These are phyloP conservation scores for Larimichthys polyactis DNA, from an alignment of 2,113 vertebrate species.

Conservation along the genomic window DNA sequence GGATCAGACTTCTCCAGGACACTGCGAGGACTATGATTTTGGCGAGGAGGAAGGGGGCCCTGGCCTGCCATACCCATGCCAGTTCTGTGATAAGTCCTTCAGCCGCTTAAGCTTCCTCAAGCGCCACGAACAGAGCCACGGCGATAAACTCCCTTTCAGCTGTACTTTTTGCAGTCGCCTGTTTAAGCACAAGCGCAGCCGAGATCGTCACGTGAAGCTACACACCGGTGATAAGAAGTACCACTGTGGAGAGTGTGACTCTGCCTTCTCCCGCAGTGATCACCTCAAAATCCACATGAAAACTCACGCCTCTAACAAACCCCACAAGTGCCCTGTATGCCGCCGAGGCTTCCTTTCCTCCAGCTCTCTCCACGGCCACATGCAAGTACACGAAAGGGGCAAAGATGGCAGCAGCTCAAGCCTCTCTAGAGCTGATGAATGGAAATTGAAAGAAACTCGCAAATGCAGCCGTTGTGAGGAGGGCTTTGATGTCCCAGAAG, in stretches of 20 bases:
- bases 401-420: conserved; percentile 91
- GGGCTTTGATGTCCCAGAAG: conserved; percentile 97
- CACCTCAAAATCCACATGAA: conserved; percentile 99
- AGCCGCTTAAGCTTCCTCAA: conserved; percentile 98
- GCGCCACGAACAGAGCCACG: conserved; percentile 98
- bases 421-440: conserved; percentile 90
- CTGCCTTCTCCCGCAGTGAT: conserved; percentile 96
- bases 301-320: conserved; percentile 99
- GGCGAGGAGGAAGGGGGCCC: conserved; percentile 96
- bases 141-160: conserved; percentile 97
- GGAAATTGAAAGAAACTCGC: conserved; percentile 96
- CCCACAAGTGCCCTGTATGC: conserved; percentile 98
- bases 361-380: conserved; percentile 96
- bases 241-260: conserved; percentile 97
- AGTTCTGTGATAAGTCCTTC: conserved; percentile 98
- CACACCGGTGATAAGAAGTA: conserved; percentile 99
- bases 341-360: conserved; percentile 96
- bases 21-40: conserved; percentile 96
- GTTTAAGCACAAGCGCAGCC: conserved; percentile 98
- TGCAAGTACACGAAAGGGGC: conserved; percentile 97
- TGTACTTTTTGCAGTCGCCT: conserved; percentile 97
- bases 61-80: conserved; percentile 96
- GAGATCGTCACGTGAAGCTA: conserved; percentile 97
- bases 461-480: conserved; percentile 98
- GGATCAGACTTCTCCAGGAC: conserved; percentile 96